A percentile compares a stretch with the other conserved stretches of the same genome.
These are phyloP conservation scores for Strigamia maritima DNA, from an alignment of 2,888 invertebrate species.

Conservation along the genomic window DNA sequence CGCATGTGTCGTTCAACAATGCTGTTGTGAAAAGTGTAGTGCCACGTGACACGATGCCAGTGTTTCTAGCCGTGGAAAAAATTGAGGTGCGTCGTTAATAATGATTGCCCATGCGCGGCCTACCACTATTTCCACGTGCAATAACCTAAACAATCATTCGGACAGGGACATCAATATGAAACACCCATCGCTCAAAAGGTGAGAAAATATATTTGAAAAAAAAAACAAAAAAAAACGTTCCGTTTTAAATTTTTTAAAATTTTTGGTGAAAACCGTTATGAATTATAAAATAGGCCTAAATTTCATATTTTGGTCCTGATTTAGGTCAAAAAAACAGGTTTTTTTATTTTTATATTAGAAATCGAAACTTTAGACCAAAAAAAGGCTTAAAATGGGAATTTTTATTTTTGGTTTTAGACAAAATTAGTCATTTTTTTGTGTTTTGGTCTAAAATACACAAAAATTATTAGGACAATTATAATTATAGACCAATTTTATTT, in stretches of 20 bases:
- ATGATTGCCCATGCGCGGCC: slow-evolving; percentile 23
- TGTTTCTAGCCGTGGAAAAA: not conserved
- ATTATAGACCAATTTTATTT: no score
- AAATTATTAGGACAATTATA: no score
- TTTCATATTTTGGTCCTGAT: no score
- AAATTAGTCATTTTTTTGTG: not conserved
- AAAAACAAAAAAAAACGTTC: not conserved
- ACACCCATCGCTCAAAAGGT: slow-evolving; percentile 31
- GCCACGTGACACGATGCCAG: slow-evolving; percentile 8
- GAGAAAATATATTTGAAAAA: not conserved
- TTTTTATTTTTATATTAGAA: no score
- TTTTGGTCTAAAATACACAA: not conserved
- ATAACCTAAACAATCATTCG: not conserved
- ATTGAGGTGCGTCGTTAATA: not conserved
- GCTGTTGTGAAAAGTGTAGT: not conserved
- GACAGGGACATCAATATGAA: slow-evolving; percentile 21
- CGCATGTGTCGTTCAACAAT: not conserved
- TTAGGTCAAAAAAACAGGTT: no score
- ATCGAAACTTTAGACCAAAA: not conserved
- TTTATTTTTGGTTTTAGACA: not conserved
- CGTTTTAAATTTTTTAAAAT: not conserved
- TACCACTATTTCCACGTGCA: not conserved
- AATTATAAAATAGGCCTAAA: no score
- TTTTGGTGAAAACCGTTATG: not conserved
- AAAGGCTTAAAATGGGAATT: not conserved